Evolutionary conservation across 2,888 invertebrate genomes (phyloP), one percentile per base, ranked within the genome.

Genomic region (Oscheius myriophilus): DNA sequence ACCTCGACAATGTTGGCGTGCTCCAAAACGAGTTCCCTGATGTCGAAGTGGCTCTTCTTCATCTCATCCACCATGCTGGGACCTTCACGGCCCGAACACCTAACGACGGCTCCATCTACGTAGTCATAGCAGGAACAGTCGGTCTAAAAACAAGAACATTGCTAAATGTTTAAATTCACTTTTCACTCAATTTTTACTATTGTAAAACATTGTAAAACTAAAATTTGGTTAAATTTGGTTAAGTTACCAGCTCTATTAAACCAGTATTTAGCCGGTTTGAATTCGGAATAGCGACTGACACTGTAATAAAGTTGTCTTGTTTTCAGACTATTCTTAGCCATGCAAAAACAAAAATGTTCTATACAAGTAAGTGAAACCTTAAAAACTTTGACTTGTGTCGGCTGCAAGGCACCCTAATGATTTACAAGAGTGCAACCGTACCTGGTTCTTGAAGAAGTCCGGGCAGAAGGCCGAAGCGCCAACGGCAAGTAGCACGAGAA

Each of bases 1-100:
- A 86, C 85, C 75, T 86, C 86, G 52, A 86, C 76, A 55, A 86
- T 87, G 59, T 85, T 84, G 33, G 86, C 86, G 51, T 86, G 81
- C 71, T 84, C 83, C 26, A 86, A 67, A 9, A 78, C 68, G 18
- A 86, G 76, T 66, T 86, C 86, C 46, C 84, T 70, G 57, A 86
- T 80, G 53, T 84, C 83, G 53, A 80, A 74, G 23, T 82, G 80
- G 52, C 70, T 65, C 42, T 73, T 69, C 75, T 86, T 86, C 21
- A 86, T 74, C 64, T 83, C 76, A 51, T 86, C 87, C 26, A 86
- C 81, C 21, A 86, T 71, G 54, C 75, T 46, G 0, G 86, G 83
- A 14, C 84, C 83, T 9, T 82, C 76, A 23, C 80, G 76, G 14
- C 86, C 86, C 26, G 75, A 77, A 68, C 86, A 86, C 52, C 76